Evolutionary conservation across 2,113 vertebrate species (phyloP).

Genomic region (Podiceps cristatus): DNA sequence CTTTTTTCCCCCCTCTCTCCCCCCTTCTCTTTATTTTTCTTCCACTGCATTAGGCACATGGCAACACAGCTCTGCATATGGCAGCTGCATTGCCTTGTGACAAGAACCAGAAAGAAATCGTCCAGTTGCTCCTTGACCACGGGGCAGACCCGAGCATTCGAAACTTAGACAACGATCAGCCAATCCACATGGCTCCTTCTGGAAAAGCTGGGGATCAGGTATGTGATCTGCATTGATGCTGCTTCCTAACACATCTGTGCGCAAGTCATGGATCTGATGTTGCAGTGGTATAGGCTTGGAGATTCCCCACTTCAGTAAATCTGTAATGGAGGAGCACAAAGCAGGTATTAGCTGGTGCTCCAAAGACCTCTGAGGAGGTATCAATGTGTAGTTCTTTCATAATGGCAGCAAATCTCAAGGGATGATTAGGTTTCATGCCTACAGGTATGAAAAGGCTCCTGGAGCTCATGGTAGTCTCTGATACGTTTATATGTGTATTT

Average conservation of each 20-base stretch:
- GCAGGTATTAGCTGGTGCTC: not conserved
- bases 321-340: not conserved
- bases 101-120: slow-evolving; percentile 59
- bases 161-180: slow-evolving; percentile 70
- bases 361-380: not conserved
- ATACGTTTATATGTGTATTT: accelerated
- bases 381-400: not conserved
- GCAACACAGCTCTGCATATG: slow-evolving; percentile 73
- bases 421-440: accelerated
- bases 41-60: slow-evolving; percentile 39
- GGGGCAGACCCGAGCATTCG: slow-evolving; percentile 65
- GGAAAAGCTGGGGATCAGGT: slow-evolving; percentile 68
- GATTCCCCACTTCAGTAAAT: not conserved
- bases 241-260: not conserved
- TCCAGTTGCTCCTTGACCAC: slow-evolving; percentile 61
- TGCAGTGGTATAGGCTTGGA: not conserved
- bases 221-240: not conserved
- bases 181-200: slow-evolving; percentile 64
- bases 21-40: not conserved
- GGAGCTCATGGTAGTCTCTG: not conserved
- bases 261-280: accelerated
- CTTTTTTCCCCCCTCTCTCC: no score
- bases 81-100: slow-evolving; percentile 52
- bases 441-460: not conserved
- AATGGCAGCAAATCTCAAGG: not conserved